Conservation (phyloP, 2,888 invertebrate genomes). For the Agonopterix alstromeriana region DNA sequence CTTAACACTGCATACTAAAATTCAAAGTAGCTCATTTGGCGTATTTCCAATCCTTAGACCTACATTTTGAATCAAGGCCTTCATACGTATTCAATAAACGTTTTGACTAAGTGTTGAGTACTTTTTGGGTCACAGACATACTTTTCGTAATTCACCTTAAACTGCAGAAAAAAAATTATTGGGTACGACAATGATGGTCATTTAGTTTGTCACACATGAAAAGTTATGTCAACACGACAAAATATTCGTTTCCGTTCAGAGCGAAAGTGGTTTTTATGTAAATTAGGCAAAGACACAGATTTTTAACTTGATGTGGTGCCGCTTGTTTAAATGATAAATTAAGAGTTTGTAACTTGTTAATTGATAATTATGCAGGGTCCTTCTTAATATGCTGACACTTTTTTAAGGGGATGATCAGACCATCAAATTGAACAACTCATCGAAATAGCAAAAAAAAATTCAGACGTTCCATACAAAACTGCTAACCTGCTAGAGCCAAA, state of each 20-base stretch:
- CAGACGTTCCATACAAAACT: no score
- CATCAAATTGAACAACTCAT: no score
- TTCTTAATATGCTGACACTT: no score
- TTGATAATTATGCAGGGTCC: no score
- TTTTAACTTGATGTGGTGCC: not conserved
- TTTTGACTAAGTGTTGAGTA: no score
- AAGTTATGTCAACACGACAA: slow-evolving; percentile 35
- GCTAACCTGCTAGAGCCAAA: no score
- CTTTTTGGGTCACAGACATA: not conserved
- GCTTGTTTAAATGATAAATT: no score
- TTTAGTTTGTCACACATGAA: slow-evolving; percentile 25
- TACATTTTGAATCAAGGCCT: slow-evolving; percentile 8
- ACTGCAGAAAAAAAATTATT: slow-evolving; percentile 22
- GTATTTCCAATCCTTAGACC: not conserved
- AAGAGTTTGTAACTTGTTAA: no score
- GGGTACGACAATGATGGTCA: slow-evolving; percentile 21
- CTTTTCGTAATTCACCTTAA: not conserved
- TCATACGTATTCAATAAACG: not conserved
- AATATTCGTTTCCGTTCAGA: slow-evolving; percentile 37
- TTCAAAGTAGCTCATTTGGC: not conserved
- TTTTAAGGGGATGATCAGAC: no score
- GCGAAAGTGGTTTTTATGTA: slow-evolving; percentile 8
- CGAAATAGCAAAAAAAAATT: no score
- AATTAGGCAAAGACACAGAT: slow-evolving; percentile 3
- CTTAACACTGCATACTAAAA: no score